A percentile compares a stretch with the other conserved stretches of the same genome.
Evolutionary conservation across 2,113 vertebrate species (phyloP).

Genomic region (Dermatemys mawii): DNA sequence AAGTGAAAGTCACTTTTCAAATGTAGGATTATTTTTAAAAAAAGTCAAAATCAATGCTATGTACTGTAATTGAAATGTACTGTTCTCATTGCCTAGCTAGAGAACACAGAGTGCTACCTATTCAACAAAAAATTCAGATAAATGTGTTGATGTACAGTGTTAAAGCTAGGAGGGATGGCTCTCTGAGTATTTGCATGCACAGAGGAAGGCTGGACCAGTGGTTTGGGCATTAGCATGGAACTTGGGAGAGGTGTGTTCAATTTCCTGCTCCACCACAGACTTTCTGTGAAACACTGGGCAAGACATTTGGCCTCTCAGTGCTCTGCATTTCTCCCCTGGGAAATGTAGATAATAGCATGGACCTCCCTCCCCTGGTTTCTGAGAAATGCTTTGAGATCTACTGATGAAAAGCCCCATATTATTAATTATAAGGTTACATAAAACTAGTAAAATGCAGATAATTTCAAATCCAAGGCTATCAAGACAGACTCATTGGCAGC

Average conservation of each 20-base stretch:
- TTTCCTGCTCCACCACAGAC: not conserved
- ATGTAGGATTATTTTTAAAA: not conserved
- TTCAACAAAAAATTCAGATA: not conserved
- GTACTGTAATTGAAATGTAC: not conserved
- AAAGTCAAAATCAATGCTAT: not conserved
- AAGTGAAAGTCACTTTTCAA: not conserved
- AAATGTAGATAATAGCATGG: not conserved
- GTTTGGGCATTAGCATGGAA: not conserved
- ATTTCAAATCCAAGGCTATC: not conserved
- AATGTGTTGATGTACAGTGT: not conserved
- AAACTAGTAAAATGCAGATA: not conserved
- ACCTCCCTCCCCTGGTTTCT: not conserved
- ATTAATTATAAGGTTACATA: not conserved
- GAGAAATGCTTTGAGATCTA: not conserved
- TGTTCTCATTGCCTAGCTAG: not conserved
- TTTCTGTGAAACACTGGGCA: not conserved
- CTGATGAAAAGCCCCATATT: not conserved
- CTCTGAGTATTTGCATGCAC: not conserved
- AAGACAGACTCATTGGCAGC: not conserved
- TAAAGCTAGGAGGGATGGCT: not conserved
- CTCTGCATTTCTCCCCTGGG: not conserved
- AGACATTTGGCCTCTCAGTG: not conserved
- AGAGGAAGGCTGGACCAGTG: not conserved
- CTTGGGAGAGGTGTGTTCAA: not conserved
- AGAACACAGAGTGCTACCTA: not conserved